A percentile compares a stretch with the other conserved stretches of the same genome.
phyloP scores from a whole-genome alignment of 2,797 vertebrate species.

The Propithecus perrieri region DNA sequence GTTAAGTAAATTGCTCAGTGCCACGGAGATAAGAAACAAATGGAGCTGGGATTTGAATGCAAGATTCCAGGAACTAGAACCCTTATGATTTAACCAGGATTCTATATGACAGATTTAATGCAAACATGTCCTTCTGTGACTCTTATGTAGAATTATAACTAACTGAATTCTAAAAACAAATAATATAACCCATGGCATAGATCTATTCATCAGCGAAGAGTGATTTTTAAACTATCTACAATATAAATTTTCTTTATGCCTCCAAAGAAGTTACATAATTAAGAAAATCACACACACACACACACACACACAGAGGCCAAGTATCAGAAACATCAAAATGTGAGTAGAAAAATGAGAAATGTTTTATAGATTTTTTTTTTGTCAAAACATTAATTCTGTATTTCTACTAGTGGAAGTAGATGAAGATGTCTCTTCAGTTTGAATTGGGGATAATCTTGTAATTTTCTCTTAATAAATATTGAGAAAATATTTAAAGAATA shows the following conservation, averaged over 20 bases:
- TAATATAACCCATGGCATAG: not conserved
- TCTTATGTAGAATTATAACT: not conserved
- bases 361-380: not conserved
- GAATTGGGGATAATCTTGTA: not conserved
- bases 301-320: not conserved
- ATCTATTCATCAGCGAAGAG: not conserved
- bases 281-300: not conserved
- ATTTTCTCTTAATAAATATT: not conserved
- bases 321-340: not conserved
- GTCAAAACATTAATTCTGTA: not conserved
- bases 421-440: not conserved
- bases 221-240: not conserved
- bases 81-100: not conserved
- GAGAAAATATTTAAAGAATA: constrained; percentile 13
- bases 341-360: not conserved
- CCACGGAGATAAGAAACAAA: not conserved
- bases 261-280: not conserved
- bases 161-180: not conserved
- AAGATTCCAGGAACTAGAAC: not conserved
- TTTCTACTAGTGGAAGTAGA: not conserved
- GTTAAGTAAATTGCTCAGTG: not conserved
- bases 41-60: not conserved
- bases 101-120: not conserved
- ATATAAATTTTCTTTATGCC: not conserved
- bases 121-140: not conserved